Conservation (phyloP, 2,797 vertebrate species). For the Eidolon dupreanum region DNA sequence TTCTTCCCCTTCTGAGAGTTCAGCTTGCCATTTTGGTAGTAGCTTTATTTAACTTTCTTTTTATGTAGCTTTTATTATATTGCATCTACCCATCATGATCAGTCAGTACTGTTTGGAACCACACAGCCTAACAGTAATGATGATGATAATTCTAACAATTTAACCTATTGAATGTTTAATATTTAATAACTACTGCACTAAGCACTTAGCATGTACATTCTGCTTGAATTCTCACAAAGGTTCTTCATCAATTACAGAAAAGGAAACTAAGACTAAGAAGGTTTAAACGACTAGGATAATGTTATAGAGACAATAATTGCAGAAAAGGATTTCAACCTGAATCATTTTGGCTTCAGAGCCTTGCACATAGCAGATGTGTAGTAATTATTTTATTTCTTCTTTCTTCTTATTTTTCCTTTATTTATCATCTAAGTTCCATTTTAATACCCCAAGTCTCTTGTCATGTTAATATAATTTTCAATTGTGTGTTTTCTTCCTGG, state of each 20-base stretch:
- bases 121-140: neutral
- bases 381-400: neutral
- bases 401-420: neutral
- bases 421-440: conserved; percentile 5
- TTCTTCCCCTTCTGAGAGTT: neutral
- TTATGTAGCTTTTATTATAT: neutral
- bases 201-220: neutral
- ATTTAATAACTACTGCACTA: neutral
- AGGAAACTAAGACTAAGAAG: neutral
- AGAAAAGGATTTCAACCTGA: neutral
- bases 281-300: neutral
- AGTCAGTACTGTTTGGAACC: neutral
- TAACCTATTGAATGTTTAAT: neutral
- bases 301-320: neutral
- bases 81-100: neutral
- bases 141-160: neutral
- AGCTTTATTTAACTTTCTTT: neutral
- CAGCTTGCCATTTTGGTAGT: neutral
- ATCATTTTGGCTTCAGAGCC: neutral
- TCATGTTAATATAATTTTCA: neutral
- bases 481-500: neutral
- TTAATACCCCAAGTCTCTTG: neutral
- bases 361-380: neutral
- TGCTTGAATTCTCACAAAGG: neutral
- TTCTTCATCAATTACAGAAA: neutral